Percentiles rank a stretch among this genome's conserved stretches.
Conservation (phyloP, 2,113 vertebrate species). For the Manacus vitellinus region DNA sequence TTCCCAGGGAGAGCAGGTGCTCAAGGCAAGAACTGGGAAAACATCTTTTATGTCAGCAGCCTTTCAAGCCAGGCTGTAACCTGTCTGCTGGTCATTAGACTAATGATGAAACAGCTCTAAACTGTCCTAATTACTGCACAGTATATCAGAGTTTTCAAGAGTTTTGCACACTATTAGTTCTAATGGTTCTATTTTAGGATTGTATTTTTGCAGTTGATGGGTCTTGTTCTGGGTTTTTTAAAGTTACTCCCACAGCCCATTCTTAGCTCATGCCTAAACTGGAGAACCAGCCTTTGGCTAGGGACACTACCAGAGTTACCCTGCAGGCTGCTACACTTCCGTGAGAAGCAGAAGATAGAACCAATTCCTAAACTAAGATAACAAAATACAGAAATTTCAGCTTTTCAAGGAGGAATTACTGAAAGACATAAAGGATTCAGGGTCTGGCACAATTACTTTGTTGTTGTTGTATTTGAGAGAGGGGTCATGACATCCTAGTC, state of each 20-base stretch:
- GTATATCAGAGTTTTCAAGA: neutral
- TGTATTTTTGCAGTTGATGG: neutral
- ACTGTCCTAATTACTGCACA: neutral
- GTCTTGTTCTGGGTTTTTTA: neutral
- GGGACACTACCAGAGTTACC: neutral
- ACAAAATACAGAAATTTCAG: neutral
- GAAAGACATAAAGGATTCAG: neutral
- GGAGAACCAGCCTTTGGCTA: neutral
- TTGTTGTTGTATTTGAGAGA: neutral
- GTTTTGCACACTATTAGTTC: neutral
- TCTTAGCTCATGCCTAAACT: neutral
- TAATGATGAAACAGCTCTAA: neutral
- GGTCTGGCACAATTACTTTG: neutral
- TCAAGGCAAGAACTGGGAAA: neutral
- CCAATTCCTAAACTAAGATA: neutral
- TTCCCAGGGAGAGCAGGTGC: neutral
- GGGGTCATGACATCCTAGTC: neutral
- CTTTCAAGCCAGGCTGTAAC: neutral
- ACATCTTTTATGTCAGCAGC: neutral
- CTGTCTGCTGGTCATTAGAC: neutral
- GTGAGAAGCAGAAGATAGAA: neutral
- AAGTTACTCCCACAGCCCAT: neutral
- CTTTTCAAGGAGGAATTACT: neutral
- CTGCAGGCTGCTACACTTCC: neutral
- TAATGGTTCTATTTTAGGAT: neutral